These are phyloP conservation scores for Apotomis capreana DNA, from an alignment of 2,888 invertebrate species.

Conservation along the genomic window DNA sequence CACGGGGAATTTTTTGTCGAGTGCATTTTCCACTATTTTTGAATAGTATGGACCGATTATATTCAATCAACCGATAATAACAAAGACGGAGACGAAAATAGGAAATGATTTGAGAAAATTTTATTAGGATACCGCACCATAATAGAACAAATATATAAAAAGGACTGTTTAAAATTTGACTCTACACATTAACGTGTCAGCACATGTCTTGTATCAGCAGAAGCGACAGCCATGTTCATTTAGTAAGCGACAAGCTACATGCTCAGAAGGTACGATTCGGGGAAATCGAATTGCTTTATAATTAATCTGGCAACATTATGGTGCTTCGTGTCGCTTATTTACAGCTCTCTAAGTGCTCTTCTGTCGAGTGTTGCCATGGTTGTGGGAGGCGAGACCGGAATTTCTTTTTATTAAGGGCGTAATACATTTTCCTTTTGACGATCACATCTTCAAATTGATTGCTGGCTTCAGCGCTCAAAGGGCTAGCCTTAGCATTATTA, in stretches of 20 bases:
- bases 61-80: no score
- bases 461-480: no score
- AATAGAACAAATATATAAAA: no score
- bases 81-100: no score
- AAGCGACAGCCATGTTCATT: slow-evolving; percentile 18
- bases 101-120: no score
- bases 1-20: no score
- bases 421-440: neutral
- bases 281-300: slow-evolving; percentile 30
- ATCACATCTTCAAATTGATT: neutral
- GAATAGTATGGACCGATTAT: no score
- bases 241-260: slow-evolving; percentile 27
- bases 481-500: no score
- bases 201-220: neutral
- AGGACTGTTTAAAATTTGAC: no score
- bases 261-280: slow-evolving; percentile 3
- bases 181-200: neutral
- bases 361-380: slow-evolving; percentile 27
- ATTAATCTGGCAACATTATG: slow-evolving; percentile 30
- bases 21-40: no score
- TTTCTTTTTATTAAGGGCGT: neutral
- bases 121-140: no score
- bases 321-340: slow-evolving; percentile 23
- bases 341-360: slow-evolving; percentile 22
- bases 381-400: slow-evolving; percentile 2